A percentile compares a stretch with the other conserved stretches of the same genome.
These are phyloP conservation scores for Caiman crocodilus DNA, from an alignment of 2,797 vertebrate genomes.

Conservation along the genomic window DNA sequence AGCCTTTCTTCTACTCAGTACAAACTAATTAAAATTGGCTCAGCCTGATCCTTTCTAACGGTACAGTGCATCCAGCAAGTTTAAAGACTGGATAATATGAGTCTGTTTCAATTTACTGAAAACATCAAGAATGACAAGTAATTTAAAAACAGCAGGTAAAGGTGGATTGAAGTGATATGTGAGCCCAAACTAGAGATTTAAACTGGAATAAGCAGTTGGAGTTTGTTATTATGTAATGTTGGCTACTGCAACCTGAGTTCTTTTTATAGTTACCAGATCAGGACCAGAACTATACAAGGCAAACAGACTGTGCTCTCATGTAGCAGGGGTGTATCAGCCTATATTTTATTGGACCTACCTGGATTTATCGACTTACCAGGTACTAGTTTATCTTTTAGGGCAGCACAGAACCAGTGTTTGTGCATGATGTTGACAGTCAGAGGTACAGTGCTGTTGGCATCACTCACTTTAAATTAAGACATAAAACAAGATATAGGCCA, in stretches of 20 bases:
- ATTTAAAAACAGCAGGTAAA: neutral
- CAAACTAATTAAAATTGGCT: no score
- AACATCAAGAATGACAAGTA: neutral
- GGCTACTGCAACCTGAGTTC: neutral
- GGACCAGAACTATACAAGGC: neutral
- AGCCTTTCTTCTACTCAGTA: no score
- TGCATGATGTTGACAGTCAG: neutral
- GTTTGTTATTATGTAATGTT: neutral
- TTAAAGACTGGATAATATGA: neutral
- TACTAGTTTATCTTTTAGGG: neutral
- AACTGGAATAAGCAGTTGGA: neutral
- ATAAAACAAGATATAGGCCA: neutral
- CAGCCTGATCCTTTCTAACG: no score
- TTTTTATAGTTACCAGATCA: neutral
- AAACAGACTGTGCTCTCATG: neutral
- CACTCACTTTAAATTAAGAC: constrained; percentile 26
- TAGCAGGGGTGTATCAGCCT: neutral
- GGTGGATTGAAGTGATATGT: neutral
- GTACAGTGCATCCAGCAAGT: neutral
- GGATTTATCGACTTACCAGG: neutral
- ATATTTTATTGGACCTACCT: neutral
- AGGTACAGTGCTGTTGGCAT: neutral
- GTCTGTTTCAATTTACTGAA: neutral
- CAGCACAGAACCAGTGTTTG: neutral
- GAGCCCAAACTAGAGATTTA: neutral